Evolutionary conservation across 2,797 vertebrate genomes (phyloP), one percentile per base, ranked within the genome.

Genomic region (Paramormyrops hopkinsi): DNA sequence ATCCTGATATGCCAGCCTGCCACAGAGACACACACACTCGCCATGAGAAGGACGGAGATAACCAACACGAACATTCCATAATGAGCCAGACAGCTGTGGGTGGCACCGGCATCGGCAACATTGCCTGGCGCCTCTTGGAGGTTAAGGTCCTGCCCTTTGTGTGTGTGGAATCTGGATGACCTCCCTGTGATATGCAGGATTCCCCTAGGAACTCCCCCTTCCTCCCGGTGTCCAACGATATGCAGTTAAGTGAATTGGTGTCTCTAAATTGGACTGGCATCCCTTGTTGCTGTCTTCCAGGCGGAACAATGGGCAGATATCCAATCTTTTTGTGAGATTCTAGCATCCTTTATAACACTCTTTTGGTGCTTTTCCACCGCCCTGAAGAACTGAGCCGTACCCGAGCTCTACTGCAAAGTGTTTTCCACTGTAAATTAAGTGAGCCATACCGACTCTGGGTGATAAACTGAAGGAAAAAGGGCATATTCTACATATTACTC

Each of bases 1-100:
- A 89, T 99, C 98, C 53, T 97, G 96, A 94, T 97, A 98, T 89
- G 97, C 96, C 51, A 98, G 95, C 96, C 98, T 99, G 92, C 69
- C 93, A 41, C 33, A 22, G 69, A 83, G 19, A 56, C 48, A 86
- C 83, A 37, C 22, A 22, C 82, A 51, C 56, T 29, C 22, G 48
- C 33, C 44, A 50, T 12, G 59, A 25, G 59, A 46, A 56, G 59
- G 56, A 86, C 17, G 22, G 14, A 11, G 19, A 9, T 46, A 54
- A 79, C 46, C 3, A 19, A 41, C 48, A 79, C 17, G 11, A 0
- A n/a, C 1, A 8, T 33, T 33, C 6, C 5, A 8, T 8, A 7
- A 85, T 0, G 3, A 14, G 48, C 12, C 56, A 33, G 62, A 33
- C n/a, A 69, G n/a, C 4, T 69, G 76, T 4, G n/a, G 84, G 19